Evolutionary conservation across 1,140 invertebrate species (phyloP).

Genomic region (Zaprionus lachaisei): DNA sequence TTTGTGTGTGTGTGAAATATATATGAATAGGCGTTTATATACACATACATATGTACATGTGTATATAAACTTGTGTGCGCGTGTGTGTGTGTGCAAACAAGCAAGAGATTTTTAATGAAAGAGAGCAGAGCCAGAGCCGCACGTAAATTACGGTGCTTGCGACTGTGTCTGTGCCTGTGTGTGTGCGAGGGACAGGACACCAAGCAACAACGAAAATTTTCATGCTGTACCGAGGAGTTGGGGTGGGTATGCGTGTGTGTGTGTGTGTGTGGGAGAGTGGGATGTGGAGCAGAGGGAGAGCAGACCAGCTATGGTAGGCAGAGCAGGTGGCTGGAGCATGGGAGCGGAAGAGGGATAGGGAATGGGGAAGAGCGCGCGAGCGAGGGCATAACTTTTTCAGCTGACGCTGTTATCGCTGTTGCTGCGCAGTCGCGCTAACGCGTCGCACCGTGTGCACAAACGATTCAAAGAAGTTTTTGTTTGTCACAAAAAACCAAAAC

Average conservation of each 20-base stretch:
- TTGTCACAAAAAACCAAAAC: constrained; percentile 30
- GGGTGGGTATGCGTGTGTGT: constrained; percentile 17
- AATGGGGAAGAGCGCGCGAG: background rate
- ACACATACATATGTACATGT: background rate
- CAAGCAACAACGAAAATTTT: constrained; percentile 71
- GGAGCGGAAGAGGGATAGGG: background rate
- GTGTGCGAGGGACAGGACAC: constrained; percentile 57
- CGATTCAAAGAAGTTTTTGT: constrained; percentile 25
- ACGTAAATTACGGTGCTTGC: constrained; percentile 68
- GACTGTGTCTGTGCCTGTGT: constrained; percentile 35
- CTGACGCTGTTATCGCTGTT: constrained; percentile 57
- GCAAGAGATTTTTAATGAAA: constrained; percentile 69
- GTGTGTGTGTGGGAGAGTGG: constrained; percentile 1
- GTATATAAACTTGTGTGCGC: constrained; percentile 1
- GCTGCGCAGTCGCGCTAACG: constrained; percentile 68
- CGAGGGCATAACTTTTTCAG: constrained; percentile 40
- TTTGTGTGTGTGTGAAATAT: constrained; percentile 22
- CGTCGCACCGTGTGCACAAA: constrained; percentile 46
- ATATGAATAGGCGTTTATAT: background rate
- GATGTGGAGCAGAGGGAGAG: background rate
- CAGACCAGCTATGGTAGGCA: background rate
- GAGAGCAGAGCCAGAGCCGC: constrained; percentile 55
- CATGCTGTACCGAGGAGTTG: constrained; percentile 52
- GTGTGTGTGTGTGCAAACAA: constrained; percentile 56
- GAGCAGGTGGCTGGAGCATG: constrained; percentile 12